These are phyloP conservation scores for Aphaenogaster ashmeadi DNA, from an alignment of 1,140 invertebrate genomes.

Conservation along the genomic window DNA sequence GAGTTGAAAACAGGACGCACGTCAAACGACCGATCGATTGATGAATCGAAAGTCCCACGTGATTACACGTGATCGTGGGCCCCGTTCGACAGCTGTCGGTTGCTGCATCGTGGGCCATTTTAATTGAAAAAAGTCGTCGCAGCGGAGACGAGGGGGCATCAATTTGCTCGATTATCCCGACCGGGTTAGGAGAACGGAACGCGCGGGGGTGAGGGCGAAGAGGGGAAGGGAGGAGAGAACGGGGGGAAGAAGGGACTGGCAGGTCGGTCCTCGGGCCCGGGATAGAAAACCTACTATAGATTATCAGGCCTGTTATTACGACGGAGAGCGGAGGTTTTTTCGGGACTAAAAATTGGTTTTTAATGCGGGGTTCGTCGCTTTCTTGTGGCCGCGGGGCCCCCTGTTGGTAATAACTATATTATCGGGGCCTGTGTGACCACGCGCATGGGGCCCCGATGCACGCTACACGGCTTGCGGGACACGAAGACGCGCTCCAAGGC, in stretches of 20 bases:
- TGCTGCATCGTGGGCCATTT: slow-evolving; percentile 74
- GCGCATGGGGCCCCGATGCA: slow-evolving; percentile 62
- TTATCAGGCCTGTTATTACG: slow-evolving; percentile 86
- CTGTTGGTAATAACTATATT: slow-evolving; percentile 85
- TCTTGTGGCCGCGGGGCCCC: slow-evolving; percentile 81
- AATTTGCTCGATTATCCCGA: slow-evolving; percentile 83
- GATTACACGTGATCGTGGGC: slow-evolving; percentile 59
- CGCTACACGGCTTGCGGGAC: slow-evolving; percentile 47
- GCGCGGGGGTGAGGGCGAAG: background rate
- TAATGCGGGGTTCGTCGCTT: slow-evolving; percentile 86
- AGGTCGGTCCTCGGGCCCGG: slow-evolving; percentile 76
- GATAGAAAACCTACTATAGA: slow-evolving; percentile 87
- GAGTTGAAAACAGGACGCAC: slow-evolving; percentile 15
- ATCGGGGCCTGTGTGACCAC: slow-evolving; percentile 80
- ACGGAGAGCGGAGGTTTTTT: slow-evolving; percentile 84
- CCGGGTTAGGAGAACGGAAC: slow-evolving; percentile 53
- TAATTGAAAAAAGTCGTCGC: slow-evolving; percentile 84
- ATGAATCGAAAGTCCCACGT: slow-evolving; percentile 34
- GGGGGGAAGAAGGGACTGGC: slow-evolving; percentile 56
- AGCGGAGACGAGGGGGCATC: slow-evolving; percentile 76
- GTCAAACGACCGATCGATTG: slow-evolving; percentile 49
- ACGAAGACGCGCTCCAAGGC: slow-evolving; percentile 33
- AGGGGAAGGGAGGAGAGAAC: background rate
- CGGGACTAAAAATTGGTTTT: slow-evolving; percentile 87
- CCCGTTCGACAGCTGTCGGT: slow-evolving; percentile 82